Conservation (phyloP, 2,888 invertebrate species). For the Cephus runcator region DNA sequence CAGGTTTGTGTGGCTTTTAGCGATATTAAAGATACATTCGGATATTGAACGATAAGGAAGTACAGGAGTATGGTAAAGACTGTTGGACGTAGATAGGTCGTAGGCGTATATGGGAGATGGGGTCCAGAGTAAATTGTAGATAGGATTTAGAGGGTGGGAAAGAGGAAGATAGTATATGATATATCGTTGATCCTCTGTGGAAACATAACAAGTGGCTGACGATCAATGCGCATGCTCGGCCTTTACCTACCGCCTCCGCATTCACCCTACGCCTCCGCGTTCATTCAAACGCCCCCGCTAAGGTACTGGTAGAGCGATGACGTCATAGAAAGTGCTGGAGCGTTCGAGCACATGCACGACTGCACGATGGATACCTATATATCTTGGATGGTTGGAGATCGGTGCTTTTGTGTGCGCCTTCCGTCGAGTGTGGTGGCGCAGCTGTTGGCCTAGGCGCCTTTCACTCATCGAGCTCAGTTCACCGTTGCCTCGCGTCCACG, state of each 20-base stretch:
- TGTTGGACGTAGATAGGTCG: background rate
- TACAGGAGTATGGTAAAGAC: background rate
- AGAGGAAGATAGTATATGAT: background rate
- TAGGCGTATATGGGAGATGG: background rate
- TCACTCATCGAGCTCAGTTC: conserved; percentile 52
- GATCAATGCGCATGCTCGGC: background rate
- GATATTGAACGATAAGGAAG: background rate
- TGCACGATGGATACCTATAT: background rate
- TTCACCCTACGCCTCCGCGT: conserved; percentile 2
- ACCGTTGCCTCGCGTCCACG: conserved; percentile 41
- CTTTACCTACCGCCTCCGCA: background rate
- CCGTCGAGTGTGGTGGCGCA: conserved; percentile 30
- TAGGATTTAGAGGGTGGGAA: background rate
- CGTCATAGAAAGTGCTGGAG: conserved; percentile 44
- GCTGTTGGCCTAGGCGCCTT: conserved; percentile 39
- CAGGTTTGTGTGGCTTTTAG: background rate
- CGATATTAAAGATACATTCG: background rate
- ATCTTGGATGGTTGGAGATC: conserved; percentile 1
- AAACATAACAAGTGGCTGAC: background rate
- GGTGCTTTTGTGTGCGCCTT: conserved; percentile 16
- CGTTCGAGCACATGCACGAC: conserved; percentile 22
- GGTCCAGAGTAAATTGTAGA: background rate
- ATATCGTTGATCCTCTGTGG: background rate
- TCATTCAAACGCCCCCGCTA: conserved; percentile 13
- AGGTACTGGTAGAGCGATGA: conserved; percentile 27